Evolutionary conservation across 2,888 invertebrate species (phyloP), one percentile per base, ranked within the genome.

Genomic region (Eudemis profundana): DNA sequence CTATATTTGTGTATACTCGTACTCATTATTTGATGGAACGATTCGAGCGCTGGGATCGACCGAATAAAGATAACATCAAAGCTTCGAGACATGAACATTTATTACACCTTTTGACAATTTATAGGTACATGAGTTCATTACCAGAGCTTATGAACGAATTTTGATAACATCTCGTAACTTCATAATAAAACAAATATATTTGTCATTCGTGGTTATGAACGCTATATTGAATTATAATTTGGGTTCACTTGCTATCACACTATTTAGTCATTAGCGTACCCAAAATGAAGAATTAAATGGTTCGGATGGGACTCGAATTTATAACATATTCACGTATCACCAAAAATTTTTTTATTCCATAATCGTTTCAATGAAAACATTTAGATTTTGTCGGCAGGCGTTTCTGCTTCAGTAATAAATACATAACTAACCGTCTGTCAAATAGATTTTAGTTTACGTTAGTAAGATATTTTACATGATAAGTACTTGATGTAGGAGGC

Each of bases 31-130:
- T 12, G 17, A 8, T 27, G 3, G 27, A 15, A 15, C 17, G 29
- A 46, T 38, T 14, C 8, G n/a, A 53, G 40, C 38, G n/a, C 38
- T 14, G 4, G 14, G 10, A 23, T 40, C 10, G 4, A n/a, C 3
- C 8, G 14, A 47, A 14, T 23, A 19, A 44, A 19, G 61, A 54
- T 54, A 54, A 62, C 38, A 54, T 54, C 62, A 54, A 54, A 54
- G 38, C 27, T 47, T 47, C 62, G 61, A 46, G 46, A 54, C 53
- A 46, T 54, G 27, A 54, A 40, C 47, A 56, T 62, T 61, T 47
- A 62, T 40, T 40, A 40, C 29, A 47, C 29, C 14, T 47, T 14
- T 36, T 40, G 15, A 54, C 47, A 19, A 47, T 54, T 47, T 62
- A 38, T 61, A 33, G 3, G 3, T 23, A 44, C 36, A 47, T 62